These are phyloP conservation scores for Batillaria attramentaria DNA, from an alignment of 1,140 invertebrate genomes.

Conservation along the genomic window DNA sequence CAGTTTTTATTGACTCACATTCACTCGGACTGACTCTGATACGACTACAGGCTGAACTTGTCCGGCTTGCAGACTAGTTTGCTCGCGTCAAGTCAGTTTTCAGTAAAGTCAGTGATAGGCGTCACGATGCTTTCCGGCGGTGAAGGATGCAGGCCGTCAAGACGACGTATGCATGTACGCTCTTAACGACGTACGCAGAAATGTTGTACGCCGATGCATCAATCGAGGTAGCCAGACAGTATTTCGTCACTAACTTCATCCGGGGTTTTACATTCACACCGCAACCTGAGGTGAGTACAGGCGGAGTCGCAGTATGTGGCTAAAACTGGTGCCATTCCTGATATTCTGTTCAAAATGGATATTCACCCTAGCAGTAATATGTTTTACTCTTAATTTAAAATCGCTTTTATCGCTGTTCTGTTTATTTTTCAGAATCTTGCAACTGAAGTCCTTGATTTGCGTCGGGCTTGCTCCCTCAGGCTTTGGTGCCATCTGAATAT, in stretches of 20 bases:
- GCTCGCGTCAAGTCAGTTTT: no score
- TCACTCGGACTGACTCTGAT: no score
- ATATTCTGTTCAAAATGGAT: neutral
- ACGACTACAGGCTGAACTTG: no score
- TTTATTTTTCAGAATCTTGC: conserved; percentile 24
- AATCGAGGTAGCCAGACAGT: no score
- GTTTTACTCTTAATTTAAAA: neutral
- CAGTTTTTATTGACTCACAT: no score
- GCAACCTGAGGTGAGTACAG: conserved; percentile 27
- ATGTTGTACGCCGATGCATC: no score
- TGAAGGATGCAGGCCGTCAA: no score
- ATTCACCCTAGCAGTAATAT: neutral
- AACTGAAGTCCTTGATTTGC: conserved; percentile 23
- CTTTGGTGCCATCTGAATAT: conserved; percentile 37
- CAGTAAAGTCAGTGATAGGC: no score
- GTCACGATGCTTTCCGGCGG: no score
- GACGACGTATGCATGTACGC: no score
- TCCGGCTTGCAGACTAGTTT: no score
- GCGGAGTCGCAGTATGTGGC: neutral
- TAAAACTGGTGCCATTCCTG: neutral
- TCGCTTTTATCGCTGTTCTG: neutral
- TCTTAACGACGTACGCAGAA: no score
- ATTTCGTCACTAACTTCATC: conserved; percentile 28
- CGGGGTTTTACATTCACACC: conserved; percentile 15
- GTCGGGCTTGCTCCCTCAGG: conserved; percentile 34